A percentile compares a stretch with the other conserved stretches of the same genome.
Conservation (phyloP, 1,140 invertebrate species). For the Drosophila navojoa region DNA sequence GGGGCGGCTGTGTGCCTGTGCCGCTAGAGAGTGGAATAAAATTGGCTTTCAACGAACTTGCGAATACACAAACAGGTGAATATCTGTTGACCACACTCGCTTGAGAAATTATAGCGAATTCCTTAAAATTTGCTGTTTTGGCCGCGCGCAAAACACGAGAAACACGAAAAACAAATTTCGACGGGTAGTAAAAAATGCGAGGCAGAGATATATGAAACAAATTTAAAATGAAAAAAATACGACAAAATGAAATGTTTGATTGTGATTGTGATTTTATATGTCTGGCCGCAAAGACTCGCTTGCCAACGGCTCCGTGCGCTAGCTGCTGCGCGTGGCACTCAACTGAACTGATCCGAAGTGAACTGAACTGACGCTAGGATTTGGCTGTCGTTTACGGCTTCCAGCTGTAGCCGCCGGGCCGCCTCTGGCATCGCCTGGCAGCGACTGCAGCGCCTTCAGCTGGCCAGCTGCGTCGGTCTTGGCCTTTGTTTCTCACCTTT, state of each 20-base stretch:
- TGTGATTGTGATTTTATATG: constrained; percentile 45
- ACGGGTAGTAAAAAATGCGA: constrained; percentile 15
- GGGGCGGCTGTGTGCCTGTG: not conserved
- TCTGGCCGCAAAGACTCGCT: constrained; percentile 32
- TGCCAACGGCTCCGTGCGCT: constrained; percentile 15
- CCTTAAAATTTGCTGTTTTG: constrained; percentile 20
- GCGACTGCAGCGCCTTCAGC: not conserved
- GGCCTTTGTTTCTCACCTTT: constrained; percentile 45
- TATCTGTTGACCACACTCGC: constrained; percentile 47
- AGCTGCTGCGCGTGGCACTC: constrained; percentile 37
- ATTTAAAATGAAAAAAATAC: not conserved
- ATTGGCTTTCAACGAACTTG: constrained; percentile 49
- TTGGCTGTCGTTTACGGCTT: constrained; percentile 13
- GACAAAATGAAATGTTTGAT: constrained; percentile 3
- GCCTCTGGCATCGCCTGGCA: not conserved
- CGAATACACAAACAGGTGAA: constrained; percentile 55
- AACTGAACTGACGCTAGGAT: constrained; percentile 26
- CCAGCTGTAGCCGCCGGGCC: not conserved
- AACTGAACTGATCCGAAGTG: constrained; percentile 37
- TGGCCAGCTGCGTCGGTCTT: constrained; percentile 14
- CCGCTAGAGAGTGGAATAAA: constrained; percentile 6
- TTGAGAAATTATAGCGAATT: constrained; percentile 49
- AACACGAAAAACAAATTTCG: constrained; percentile 40
- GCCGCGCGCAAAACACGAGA: constrained; percentile 15
- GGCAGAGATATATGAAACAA: not conserved